Evolutionary conservation across 2,113 vertebrate species (phyloP).

Genomic region (Pyrgilauda ruficollis): DNA sequence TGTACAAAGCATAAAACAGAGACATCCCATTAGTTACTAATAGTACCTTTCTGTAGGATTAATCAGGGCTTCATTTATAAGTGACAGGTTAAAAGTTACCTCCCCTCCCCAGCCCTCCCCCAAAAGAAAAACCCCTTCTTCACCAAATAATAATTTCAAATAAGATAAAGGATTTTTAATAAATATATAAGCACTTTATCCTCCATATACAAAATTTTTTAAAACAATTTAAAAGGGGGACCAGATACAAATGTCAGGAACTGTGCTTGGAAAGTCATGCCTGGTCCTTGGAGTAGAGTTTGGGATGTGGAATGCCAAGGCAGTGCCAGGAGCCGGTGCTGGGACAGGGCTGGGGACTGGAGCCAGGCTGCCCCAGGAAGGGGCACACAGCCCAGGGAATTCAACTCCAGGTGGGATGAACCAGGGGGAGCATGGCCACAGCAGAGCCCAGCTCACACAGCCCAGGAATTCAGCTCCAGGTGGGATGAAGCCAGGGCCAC

Average conservation of each 20-base stretch:
- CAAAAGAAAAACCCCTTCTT: conserved; percentile 68
- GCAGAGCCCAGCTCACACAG: background rate
- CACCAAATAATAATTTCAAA: conserved; percentile 81
- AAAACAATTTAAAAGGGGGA: conserved; percentile 77
- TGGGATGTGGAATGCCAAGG: background rate
- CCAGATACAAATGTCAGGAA: conserved; percentile 71
- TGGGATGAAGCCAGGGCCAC: too few species aligned
- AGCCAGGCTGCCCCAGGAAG: background rate
- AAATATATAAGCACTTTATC: conserved; percentile 85
- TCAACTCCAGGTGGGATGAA: background rate
- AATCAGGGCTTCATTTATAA: conserved; percentile 55
- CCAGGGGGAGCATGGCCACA: background rate
- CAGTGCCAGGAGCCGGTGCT: background rate
- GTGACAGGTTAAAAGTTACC: conserved; percentile 58
- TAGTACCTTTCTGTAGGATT: conserved; percentile 74
- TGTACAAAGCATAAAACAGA: conserved; percentile 74
- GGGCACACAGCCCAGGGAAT: background rate
- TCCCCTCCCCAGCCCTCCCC: conserved; percentile 55
- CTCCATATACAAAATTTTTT: conserved; percentile 82
- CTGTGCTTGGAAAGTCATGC: conserved; percentile 71
- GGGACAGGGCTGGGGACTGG: background rate
- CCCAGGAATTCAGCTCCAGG: too few species aligned
- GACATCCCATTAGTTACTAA: conserved; percentile 69
- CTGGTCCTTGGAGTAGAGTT: conserved; percentile 54
- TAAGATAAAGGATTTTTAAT: conserved; percentile 83